phyloP scores from a whole-genome alignment of 2,113 vertebrate species.

The Girardinichthys multiradiatus region DNA sequence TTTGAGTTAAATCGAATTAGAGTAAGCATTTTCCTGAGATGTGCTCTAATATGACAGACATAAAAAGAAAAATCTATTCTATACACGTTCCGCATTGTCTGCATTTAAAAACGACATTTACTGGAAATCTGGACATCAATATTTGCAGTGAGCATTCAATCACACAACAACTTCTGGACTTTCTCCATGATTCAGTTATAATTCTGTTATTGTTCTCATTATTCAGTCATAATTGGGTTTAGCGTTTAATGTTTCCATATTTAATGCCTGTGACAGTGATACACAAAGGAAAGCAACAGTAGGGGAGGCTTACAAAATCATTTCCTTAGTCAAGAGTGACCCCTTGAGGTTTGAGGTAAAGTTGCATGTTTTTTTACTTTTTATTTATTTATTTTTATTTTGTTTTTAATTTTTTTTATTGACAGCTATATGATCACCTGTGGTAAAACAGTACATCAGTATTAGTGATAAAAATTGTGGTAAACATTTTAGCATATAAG shows the following conservation, averaged over 20 bases:
- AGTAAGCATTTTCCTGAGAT: background rate
- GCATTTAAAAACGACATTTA: background rate
- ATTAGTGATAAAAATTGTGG: background rate
- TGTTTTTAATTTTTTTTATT: background rate
- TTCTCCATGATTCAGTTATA: constrained; percentile 7
- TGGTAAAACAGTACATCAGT: background rate
- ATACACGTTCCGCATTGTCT: background rate
- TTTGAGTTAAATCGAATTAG: constrained; percentile 13
- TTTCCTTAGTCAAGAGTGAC: constrained; percentile 62
- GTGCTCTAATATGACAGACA: constrained; percentile 4
- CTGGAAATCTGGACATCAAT: constrained; percentile 2
- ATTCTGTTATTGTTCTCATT: background rate
- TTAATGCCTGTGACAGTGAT: background rate
- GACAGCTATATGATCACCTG: background rate
- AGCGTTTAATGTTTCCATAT: constrained; percentile 15
- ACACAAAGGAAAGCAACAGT: constrained; percentile 22
- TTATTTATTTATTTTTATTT: too few species aligned
- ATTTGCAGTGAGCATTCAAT: constrained; percentile 13
- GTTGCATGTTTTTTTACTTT: constrained; percentile 15
- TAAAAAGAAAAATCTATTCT: constrained; percentile 1
- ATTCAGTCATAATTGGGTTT: constrained; percentile 13
- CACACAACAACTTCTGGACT: background rate
- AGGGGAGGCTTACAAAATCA: background rate
- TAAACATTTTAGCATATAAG: background rate
- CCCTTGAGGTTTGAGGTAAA: constrained; percentile 38